Evolutionary conservation across 2,888 invertebrate species (phyloP), one percentile per base, ranked within the genome.

Genomic region (Orthosia gothica): DNA sequence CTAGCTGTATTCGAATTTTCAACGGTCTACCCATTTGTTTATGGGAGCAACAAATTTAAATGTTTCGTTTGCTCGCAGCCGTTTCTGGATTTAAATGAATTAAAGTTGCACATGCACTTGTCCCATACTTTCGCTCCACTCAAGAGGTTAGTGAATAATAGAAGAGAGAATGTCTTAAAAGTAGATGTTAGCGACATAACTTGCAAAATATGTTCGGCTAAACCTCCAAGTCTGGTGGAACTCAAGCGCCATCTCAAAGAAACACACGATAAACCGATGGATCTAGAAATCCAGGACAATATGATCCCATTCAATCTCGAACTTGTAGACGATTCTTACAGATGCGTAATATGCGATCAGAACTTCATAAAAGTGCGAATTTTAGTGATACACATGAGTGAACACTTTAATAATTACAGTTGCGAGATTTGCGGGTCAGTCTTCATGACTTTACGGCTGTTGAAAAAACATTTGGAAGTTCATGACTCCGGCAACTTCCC

Each of bases 311-410:
- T 95, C 69, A 95, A 94, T 77, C 80, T 96, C 0, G 93, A 93
- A 13, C 82, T 91, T 0, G 82, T 87, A 0, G 92, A 91, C 1
- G 93, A 92, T 3, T 90, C 92, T 0, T 96, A 94, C 77, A 92
- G 90, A 76, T 96, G 96, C 76, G 95, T 95, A 0, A 91, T 96
- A 26, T 96, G 96, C 74, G 90, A 93, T 1, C 90, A 95, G 64
- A 91, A 81, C 9, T 96, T 96, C 63, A 94, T 95, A 47, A 96
- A 96, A 93, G 91, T 96, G 0, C 89, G 96, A 3, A 93, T 94
- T 57, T 86, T 96, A 26, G 96, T 96, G 0, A 96, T 96, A 3
- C 96, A 96, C 65, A 96, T 96, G 96, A 96, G 95, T 74, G 95
- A 94, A 0, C 96, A 96, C 74, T 96, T 96, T 62, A 96, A 94